Percentiles rank a stretch among this genome's conserved stretches.
Conservation (phyloP, 2,113 vertebrate genomes). For the Elachura formosa region DNA sequence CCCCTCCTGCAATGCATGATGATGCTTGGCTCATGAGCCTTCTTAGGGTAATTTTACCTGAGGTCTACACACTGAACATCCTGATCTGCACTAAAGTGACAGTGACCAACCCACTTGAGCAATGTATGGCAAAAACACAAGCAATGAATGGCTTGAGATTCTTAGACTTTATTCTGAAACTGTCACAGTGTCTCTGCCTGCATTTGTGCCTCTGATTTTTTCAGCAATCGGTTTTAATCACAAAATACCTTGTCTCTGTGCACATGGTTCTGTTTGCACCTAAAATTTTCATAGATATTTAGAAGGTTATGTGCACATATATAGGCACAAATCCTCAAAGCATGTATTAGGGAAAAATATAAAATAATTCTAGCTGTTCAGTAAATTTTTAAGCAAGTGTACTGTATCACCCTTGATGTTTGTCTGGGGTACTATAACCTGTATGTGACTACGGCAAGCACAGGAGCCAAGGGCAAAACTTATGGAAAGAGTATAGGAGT, state of each 20-base stretch:
- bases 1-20: rapidly evolving
- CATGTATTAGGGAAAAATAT: background rate
- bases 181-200: background rate
- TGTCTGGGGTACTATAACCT: background rate
- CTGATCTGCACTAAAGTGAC: background rate
- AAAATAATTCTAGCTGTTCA: background rate
- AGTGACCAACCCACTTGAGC: background rate
- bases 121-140: background rate
- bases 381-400: background rate
- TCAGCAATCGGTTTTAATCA: background rate
- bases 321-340: background rate
- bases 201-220: background rate
- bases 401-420: background rate
- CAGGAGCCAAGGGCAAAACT: background rate
- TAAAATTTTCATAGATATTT: background rate
- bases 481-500: background rate
- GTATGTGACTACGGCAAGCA: background rate
- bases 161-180: background rate
- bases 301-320: background rate
- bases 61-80: background rate
- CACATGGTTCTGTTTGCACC: background rate
- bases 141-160: background rate
- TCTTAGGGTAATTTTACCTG: background rate
- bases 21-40: background rate
- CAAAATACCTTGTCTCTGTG: background rate